Conservation (phyloP, 1,140 invertebrate genomes). For the Zaprionus kolodkinae region DNA sequence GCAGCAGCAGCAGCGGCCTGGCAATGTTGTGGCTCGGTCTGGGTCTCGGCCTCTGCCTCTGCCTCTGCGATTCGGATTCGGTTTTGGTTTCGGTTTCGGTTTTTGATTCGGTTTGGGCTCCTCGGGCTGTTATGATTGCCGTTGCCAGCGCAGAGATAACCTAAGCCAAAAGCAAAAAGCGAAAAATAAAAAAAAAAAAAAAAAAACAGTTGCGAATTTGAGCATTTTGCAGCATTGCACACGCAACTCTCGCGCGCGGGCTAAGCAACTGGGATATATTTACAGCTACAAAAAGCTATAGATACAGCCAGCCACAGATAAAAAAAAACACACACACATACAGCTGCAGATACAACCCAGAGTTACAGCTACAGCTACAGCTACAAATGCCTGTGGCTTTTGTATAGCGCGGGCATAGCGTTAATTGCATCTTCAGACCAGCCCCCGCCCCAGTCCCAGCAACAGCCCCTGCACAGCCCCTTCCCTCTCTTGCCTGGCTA, state of each 20-base stretch:
- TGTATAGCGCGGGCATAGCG: slow-evolving; percentile 39
- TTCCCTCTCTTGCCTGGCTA: too few relatives aligned
- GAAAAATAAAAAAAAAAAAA: slow-evolving; percentile 30
- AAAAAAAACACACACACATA: neutral
- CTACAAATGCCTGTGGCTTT: slow-evolving; percentile 33
- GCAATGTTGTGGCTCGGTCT: slow-evolving; percentile 54
- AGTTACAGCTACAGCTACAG: slow-evolving; percentile 33
- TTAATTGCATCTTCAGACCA: slow-evolving; percentile 55
- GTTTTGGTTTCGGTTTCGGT: slow-evolving; percentile 25
- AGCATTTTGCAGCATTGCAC: slow-evolving; percentile 81
- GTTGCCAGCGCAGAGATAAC: slow-evolving; percentile 78
- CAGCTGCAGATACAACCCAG: slow-evolving; percentile 48
- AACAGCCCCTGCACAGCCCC: too few relatives aligned
- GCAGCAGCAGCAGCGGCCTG: neutral
- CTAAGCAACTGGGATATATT: too few relatives aligned
- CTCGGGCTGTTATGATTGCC: slow-evolving; percentile 77
- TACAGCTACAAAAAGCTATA: too few relatives aligned
- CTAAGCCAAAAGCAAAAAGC: slow-evolving; percentile 62
- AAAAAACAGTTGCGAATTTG: slow-evolving; percentile 61
- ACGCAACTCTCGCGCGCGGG: slow-evolving; percentile 75
- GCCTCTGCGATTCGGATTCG: slow-evolving; percentile 26
- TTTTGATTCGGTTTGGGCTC: slow-evolving; percentile 40
- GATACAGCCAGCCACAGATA: too few relatives aligned
- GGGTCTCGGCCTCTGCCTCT: neutral
- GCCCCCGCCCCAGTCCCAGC: too few relatives aligned